Evolutionary conservation across 2,888 invertebrate species (phyloP).

Genomic region (Acleris cristana): DNA sequence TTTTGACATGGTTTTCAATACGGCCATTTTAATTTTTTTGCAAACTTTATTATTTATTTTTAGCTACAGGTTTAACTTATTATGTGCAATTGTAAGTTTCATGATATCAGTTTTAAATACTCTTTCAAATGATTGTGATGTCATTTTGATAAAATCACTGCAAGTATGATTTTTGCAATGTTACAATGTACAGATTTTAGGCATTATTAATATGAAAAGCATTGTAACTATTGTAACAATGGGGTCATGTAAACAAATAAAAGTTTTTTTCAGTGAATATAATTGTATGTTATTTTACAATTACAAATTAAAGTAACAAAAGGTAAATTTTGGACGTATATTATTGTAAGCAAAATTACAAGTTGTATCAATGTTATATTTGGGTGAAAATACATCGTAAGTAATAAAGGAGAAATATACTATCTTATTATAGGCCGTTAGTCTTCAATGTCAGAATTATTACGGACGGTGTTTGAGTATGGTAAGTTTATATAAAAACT

Average conservation of each 20-base stretch:
- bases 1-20: not conserved
- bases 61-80: not conserved
- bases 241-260: not conserved
- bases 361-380: no score
- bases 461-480: no score
- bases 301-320: not conserved
- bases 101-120: not conserved
- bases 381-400: no score
- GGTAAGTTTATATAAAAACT: no score
- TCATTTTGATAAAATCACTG: not conserved
- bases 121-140: not conserved
- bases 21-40: not conserved
- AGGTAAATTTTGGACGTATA: not conserved
- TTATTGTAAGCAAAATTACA: no score
- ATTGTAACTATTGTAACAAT: not conserved
- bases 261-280: not conserved
- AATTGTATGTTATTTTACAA: not conserved
- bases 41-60: not conserved
- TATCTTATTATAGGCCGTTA: no score
- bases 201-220: not conserved
- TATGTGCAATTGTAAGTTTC: no score
- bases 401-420: no score
- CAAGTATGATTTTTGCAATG: not conserved
- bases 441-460: no score
- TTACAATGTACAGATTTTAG: not conserved